Evolutionary conservation across 2,113 vertebrate genomes (phyloP).

Genomic region (Carassius carassius): DNA sequence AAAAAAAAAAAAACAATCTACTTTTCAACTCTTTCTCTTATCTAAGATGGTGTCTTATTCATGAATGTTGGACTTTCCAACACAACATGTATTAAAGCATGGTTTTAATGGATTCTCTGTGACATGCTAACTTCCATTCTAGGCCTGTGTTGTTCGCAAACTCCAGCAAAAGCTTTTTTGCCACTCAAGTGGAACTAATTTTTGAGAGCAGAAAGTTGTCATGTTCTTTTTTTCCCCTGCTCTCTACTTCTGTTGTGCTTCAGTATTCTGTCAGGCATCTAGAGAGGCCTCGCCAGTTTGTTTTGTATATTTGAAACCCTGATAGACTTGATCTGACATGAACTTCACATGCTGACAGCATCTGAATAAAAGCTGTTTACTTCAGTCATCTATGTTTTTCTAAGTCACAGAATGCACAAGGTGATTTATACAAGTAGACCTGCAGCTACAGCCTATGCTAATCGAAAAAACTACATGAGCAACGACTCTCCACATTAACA

Average conservation of each 20-base stretch:
- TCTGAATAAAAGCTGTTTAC: conserved; percentile 24
- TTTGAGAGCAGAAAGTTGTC: conserved; percentile 41
- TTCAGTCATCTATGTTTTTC: background rate
- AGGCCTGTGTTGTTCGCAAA: conserved; percentile 15
- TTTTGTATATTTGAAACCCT: conserved; percentile 19
- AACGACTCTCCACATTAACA: background rate
- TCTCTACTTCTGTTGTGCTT: conserved; percentile 14
- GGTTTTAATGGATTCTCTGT: conserved; percentile 28
- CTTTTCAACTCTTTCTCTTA: background rate
- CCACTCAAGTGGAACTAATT: conserved; percentile 37
- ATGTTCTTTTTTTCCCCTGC: background rate
- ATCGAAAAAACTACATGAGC: too few species aligned
- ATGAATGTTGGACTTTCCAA: background rate
- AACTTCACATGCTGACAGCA: conserved; percentile 11
- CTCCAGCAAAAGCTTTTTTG: conserved; percentile 27
- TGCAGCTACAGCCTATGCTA: background rate
- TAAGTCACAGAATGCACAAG: background rate
- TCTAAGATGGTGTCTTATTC: background rate
- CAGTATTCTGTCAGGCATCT: conserved; percentile 24
- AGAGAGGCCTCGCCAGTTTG: conserved; percentile 1
- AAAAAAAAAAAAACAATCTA: background rate
- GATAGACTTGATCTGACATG: conserved; percentile 6
- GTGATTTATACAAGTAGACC: background rate
- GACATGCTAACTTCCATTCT: conserved; percentile 8
- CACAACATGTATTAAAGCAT: background rate